Evolutionary conservation across 2,888 invertebrate species (phyloP).

Genomic region (Nemurella pictetii): DNA sequence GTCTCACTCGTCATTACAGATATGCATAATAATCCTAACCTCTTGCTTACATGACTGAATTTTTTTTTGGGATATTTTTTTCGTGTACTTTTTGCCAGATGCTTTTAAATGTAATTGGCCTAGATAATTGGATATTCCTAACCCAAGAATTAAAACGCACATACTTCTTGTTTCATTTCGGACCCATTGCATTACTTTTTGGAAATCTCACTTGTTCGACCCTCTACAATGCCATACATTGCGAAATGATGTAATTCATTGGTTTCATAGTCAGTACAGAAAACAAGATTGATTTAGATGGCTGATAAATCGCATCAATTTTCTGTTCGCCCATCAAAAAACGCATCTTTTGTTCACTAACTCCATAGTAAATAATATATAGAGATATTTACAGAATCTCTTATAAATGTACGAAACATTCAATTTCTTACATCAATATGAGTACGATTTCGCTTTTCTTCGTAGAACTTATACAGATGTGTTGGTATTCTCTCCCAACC

Average conservation of each 20-base stretch:
- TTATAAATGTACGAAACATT: background rate
- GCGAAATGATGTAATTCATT: background rate
- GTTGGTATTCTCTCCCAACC: constrained; percentile 41
- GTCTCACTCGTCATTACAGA: background rate
- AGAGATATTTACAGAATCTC: background rate
- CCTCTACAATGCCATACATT: too few species aligned
- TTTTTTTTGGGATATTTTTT: too few species aligned
- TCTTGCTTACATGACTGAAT: too few species aligned
- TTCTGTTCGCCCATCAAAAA: background rate
- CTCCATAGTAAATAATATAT: background rate
- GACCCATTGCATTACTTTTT: too few species aligned
- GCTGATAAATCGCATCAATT: background rate
- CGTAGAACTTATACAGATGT: constrained; percentile 42
- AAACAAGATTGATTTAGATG: too few species aligned
- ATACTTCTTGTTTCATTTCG: too few species aligned
- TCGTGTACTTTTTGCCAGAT: too few species aligned
- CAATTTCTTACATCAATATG: background rate
- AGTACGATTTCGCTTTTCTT: background rate
- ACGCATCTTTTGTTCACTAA: background rate
- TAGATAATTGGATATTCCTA: too few species aligned
- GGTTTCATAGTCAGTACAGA: background rate
- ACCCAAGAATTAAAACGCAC: too few species aligned
- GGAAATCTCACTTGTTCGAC: too few species aligned
- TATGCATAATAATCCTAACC: background rate
- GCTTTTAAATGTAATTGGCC: too few species aligned